These are phyloP conservation scores for Neopelma chrysocephalum DNA, from an alignment of 2,797 vertebrate species.

Conservation along the genomic window DNA sequence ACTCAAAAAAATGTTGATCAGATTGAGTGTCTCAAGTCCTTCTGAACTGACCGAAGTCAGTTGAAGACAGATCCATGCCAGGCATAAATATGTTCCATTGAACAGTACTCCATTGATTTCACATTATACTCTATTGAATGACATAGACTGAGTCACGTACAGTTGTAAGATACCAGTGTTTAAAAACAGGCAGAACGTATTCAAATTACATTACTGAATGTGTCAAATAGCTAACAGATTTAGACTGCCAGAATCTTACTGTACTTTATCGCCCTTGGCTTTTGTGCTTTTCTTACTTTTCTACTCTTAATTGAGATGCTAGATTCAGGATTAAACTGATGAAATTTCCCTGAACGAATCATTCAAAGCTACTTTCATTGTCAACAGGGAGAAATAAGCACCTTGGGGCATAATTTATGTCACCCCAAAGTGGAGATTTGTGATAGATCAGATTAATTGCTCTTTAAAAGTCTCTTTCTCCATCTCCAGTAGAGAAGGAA, in stretches of 20 bases:
- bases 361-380: neutral
- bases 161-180: fast-evolving
- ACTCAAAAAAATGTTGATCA: slow-evolving; percentile 8
- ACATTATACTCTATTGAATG: neutral
- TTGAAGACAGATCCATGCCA: neutral
- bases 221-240: neutral
- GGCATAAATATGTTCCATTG: neutral
- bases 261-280: neutral
- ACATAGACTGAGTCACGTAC: neutral
- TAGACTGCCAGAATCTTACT: neutral
- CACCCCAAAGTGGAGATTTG: neutral
- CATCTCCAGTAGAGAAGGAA: neutral
- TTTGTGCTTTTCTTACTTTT: neutral
- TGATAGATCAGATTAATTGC: neutral
- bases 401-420: neutral
- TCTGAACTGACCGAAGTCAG: neutral
- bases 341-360: neutral
- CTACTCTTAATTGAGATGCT: neutral
- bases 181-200: neutral
- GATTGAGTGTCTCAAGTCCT: neutral
- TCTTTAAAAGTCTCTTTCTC: neutral
- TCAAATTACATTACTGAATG: neutral
- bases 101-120: neutral
- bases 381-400: neutral
- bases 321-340: neutral